Percentiles rank a stretch among this genome's conserved stretches.
Evolutionary conservation across 23 tunicate genomes (phyloP).

Genomic region (Clavelina lepadiformis): DNA sequence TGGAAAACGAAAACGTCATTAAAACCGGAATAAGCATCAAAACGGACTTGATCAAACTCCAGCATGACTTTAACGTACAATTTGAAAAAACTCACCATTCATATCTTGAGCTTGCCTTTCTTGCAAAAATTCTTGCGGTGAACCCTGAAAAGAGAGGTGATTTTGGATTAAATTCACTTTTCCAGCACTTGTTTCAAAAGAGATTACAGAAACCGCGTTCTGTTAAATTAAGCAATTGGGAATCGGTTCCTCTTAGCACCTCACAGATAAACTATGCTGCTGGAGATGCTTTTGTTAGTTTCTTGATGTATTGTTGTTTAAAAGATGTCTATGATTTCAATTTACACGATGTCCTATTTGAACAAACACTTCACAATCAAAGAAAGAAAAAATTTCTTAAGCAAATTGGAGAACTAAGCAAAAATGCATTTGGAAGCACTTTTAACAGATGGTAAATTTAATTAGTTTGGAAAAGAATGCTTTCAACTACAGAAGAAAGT

Average conservation of each 20-base stretch:
- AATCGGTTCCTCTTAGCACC: constrained; percentile 1
- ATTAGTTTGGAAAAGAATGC: too few species aligned
- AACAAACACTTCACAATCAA: too few species aligned
- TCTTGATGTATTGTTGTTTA: constrained; percentile 8
- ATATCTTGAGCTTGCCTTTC: background rate
- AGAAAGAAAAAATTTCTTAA: too few species aligned
- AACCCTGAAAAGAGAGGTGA: background rate
- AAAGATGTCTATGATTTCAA: too few species aligned
- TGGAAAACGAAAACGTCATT: constrained; percentile 7
- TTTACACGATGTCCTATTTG: too few species aligned
- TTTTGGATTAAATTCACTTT: constrained; percentile 4
- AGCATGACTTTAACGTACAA: constrained; percentile 6
- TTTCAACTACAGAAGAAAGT: too few species aligned
- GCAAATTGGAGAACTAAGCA: too few species aligned
- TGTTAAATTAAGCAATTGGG: constrained; percentile 18
- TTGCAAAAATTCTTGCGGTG: constrained; percentile 6
- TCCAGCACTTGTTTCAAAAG: background rate
- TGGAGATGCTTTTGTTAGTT: constrained; percentile 15
- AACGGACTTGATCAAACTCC: constrained; percentile 6
- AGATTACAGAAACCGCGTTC: background rate
- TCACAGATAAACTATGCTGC: constrained; percentile 18
- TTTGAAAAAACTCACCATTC: background rate
- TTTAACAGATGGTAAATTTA: too few species aligned
- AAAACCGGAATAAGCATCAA: constrained; percentile 19
- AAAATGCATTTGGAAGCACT: too few species aligned